Evolutionary conservation across 2,113 vertebrate genomes (phyloP), one percentile per base, ranked within the genome.

Genomic region (Dolichallabes microphthalmus): DNA sequence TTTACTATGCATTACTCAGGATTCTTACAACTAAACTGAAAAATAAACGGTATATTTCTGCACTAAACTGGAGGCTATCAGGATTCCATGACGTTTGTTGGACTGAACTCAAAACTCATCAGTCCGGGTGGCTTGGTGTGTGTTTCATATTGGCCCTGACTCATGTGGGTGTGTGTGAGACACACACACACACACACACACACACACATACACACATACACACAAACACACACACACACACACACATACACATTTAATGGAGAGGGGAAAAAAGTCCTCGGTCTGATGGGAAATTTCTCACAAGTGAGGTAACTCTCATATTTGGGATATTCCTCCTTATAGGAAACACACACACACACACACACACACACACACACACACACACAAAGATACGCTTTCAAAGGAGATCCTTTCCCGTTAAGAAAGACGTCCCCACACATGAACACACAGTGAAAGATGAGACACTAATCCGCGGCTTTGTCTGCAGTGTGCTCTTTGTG

Each of bases 261-360:
- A 17, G 61, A 50, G 27, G 9, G 61, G 58, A 66, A 80, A 76
- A 76, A 69, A 83, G 58, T 73, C 84, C 78, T 84, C 60, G 13
- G 69, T 80, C 80, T 89, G 61, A 52, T 14, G 88, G 73, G 86
- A 85, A 85, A 89, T 89, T 74, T 80, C 79, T 86, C 27, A 80
- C 52, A 64, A 83, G 76, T 89, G 89, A 89, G 61, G 87, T 88
- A 87, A 85, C 69, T 58, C 57, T 66, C 58, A 61, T 71, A 80
- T 80, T 76, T 75, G 68, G 82, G 80, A 68, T 87, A 66, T 82
- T 84, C 61, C 57, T 86, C 27, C 60, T 55, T 83, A 71, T 50
- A 53, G 68, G 77, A 86, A 76, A 76, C 63, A 75, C n/a, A 35
- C 35, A 39, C 68, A 77, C 86, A 81, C 86, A 63, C 82, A 83